Base-by-base conservation (phyloP, 2,113 vertebrate species). In the Himantopus leucocephalus region DNA sequence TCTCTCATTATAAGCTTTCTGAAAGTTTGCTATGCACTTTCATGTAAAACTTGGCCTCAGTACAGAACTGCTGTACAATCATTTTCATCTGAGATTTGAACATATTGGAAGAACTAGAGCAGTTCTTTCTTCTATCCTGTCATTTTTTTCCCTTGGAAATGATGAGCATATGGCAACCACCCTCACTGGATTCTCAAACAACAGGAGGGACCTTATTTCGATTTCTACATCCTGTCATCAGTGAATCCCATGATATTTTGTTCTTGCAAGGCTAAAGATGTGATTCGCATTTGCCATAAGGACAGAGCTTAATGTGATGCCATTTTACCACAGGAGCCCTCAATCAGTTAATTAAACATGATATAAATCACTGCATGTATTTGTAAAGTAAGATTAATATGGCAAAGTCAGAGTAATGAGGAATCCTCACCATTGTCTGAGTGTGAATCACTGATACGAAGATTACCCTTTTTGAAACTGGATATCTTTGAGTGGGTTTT, bases 141-240 rank as follows among this genome's bases (percentile, higher is more conserved):
- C 97, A 99, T 98, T 98, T 97, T 94, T 98, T 98, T 98, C 98
- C 98, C 98, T 98, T 94, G 97, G 98, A 99, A 98, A 98, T 98
- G 95, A 98, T 86, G 97, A 99, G 98, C 99, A 99, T 99, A 99
- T 99, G 99, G 99, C 98, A 98, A 98, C 98, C 99, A 99, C 98
- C 98, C 98, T 99, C 98, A 97, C 98, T 98, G 98, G 98, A 98
- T 98, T 98, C 98, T 98, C 98, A 98, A 98, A 98, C 98, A 98
- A 99, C 98, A 98, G 98, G 98, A 99, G 98, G 98, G 98, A 98
- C 98, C 97, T 97, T 98, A 98, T 98, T 98, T 98, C 94, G 97
- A 98, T 98, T 98, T 98, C 98, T 98, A 96, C 98, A 98, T 99
- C 98, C 98, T 99, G 99, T 99, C 98, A 98, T 98, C 97, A 98